Evolutionary conservation across 1,140 invertebrate genomes (phyloP), one percentile per base, ranked within the genome.

Genomic region (Bombus turneri): DNA sequence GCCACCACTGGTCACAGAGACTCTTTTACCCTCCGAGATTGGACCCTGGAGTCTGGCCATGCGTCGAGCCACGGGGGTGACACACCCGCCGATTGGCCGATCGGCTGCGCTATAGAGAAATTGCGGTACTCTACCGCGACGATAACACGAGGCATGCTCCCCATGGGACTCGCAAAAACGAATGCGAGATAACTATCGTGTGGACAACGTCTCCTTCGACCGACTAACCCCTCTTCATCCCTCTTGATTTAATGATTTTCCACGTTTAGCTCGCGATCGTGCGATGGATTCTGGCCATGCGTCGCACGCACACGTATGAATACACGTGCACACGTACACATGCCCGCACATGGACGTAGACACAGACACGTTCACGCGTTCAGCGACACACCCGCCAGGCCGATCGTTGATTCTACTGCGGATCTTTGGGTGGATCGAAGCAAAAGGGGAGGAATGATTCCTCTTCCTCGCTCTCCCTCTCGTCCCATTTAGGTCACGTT

Each of bases 1-100:
- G 28, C 39, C 28, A 39, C 41, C 71, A 39, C 53, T 34, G 31
- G 41, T 43, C 31, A 4, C 15, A 9, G 28, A 10, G 34, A 31
- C 41, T 37, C 28, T 66, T 31, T 39, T 22, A 43, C 34, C 66
- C 47, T n/a, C 41, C 31, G 47, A 79, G 41, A 77, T 57, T 12
- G 43, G 39, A 62, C 15, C 66, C 62, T 47, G 41, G 59, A 81
- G 77, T 75, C 43, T 78, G 77, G 71, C 69, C 82, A 90, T 89
- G 78, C 74, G 86, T 90, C 75, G 81, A 87, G 81, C 77, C 81
- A 69, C 79, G 72, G 83, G 81, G 81, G 47, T 87, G 88, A 90
- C 88, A 90, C 88, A 85, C 81, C 88, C 88, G 88, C 82, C 57
- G 86, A 79, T 89, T 88, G 86, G 78, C 66, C 74, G 82, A 69